Evolutionary conservation across 2,888 invertebrate genomes (phyloP).

Genomic region (Cataglyphis livida): DNA sequence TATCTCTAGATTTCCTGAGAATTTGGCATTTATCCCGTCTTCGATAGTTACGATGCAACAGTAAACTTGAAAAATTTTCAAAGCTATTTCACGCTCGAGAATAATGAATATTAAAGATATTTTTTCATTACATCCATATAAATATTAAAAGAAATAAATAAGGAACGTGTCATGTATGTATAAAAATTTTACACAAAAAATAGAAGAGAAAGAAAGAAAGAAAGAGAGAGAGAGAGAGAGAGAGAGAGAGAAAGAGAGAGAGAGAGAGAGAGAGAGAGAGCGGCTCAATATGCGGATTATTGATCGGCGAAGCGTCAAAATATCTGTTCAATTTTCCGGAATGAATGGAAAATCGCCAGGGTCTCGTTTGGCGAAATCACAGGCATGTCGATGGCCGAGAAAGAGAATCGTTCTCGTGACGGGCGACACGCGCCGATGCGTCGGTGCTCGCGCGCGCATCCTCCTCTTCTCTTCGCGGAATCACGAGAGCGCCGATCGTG

Average conservation of each 20-base stretch:
- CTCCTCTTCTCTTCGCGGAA: conserved; percentile 23
- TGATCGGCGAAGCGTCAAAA: not conserved
- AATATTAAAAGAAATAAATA: not conserved
- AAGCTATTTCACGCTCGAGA: not conserved
- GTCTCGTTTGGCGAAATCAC: conserved; percentile 12
- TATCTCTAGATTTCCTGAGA: conserved; percentile 10
- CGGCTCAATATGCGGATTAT: not conserved
- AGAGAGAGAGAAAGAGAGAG: not conserved
- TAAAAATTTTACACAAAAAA: not conserved
- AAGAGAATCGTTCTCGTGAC: conserved; percentile 32
- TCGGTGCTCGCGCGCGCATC: not conserved
- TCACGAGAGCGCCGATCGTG: conserved; percentile 3
- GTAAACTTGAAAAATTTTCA: not conserved
- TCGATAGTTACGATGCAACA: conserved; percentile 7
- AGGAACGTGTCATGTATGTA: not conserved
- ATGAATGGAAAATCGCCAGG: not conserved
- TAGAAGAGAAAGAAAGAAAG: not conserved
- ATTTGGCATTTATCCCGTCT: conserved; percentile 20
- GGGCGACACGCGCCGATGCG: conserved; percentile 38
- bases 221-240: not conserved
- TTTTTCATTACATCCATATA: not conserved
- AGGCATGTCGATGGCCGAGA: conserved; percentile 22
- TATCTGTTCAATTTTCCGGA: not conserved
- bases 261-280: not conserved
- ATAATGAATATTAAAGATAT: not conserved